A percentile compares a stretch with the other conserved stretches of the same genome.
Evolutionary conservation across 2,888 invertebrate genomes (phyloP).

Genomic region (Lycophotia porphyrea): DNA sequence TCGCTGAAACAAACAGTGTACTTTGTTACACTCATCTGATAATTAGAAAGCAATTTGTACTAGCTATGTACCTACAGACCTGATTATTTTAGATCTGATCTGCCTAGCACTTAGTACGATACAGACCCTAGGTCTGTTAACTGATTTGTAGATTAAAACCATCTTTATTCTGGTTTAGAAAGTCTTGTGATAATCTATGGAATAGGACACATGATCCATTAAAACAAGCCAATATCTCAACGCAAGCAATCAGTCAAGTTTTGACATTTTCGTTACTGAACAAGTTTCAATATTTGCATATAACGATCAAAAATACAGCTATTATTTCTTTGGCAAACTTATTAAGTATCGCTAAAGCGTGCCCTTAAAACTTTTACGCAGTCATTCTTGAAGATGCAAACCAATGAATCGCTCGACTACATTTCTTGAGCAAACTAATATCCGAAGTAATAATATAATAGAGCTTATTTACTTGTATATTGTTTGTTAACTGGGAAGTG

Average conservation of each 20-base stretch:
- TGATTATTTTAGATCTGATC: neutral
- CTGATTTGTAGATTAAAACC: neutral
- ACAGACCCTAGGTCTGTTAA: neutral
- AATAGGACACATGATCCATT: slow-evolving; percentile 21
- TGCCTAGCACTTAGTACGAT: neutral
- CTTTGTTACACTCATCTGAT: neutral
- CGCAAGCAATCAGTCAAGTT: slow-evolving; percentile 32
- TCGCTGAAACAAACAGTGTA: slow-evolving; percentile 4
- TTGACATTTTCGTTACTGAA: slow-evolving; percentile 15
- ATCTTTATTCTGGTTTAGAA: neutral
- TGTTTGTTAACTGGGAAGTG: slow-evolving; percentile 45
- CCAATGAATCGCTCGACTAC: slow-evolving; percentile 30
- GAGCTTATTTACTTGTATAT: slow-evolving; percentile 26
- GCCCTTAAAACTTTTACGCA: slow-evolving; percentile 46
- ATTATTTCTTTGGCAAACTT: slow-evolving; percentile 38
- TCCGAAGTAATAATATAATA: slow-evolving; percentile 28
- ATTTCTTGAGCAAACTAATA: slow-evolving; percentile 49
- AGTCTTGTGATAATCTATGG: neutral
- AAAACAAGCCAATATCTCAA: slow-evolving; percentile 13
- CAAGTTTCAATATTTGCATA: slow-evolving; percentile 9
- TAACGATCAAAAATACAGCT: slow-evolving; percentile 9
- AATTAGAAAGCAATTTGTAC: neutral
- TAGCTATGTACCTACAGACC: neutral
- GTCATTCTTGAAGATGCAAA: slow-evolving; percentile 33
- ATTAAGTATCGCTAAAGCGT: slow-evolving; percentile 30